A percentile compares a stretch with the other conserved stretches of the same genome.
Conservation (phyloP, 35 echinoderm and acorn worm genomes). For the Apostichopus japonicus region DNA sequence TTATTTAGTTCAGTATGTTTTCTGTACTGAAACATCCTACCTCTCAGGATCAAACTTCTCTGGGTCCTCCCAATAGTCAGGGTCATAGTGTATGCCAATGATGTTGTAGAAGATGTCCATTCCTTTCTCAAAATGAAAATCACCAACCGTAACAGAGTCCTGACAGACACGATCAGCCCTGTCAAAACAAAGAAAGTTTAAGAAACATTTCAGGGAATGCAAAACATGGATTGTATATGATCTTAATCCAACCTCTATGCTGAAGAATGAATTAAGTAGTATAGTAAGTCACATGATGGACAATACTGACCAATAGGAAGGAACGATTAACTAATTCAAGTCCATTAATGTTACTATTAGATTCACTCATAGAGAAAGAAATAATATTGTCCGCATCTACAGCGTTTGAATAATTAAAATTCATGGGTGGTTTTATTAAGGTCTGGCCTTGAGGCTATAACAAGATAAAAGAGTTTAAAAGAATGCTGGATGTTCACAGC, state of each 20-base stretch:
- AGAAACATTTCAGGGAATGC: not conserved
- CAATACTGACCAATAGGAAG: no score
- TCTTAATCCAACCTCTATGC: not conserved
- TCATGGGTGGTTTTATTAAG: no score
- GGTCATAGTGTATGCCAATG: slow-evolving; percentile 61
- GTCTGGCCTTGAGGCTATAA: no score
- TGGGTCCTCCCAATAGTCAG: slow-evolving; percentile 68
- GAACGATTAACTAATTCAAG: no score
- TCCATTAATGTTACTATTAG: no score
- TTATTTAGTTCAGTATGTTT: no score
- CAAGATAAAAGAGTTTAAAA: no score
- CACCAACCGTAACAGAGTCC: slow-evolving; percentile 41
- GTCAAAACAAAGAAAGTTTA: not conserved
- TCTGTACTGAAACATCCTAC: not conserved
- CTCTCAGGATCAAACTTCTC: slow-evolving; percentile 85
- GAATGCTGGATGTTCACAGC: no score
- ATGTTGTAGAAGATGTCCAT: slow-evolving; percentile 42
- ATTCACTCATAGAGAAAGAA: no score
- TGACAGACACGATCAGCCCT: slow-evolving; percentile 52
- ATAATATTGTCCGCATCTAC: no score
- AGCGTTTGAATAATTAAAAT: no score
- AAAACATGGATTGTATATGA: not conserved
- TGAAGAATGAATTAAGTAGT: not conserved
- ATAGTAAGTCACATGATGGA: not conserved
- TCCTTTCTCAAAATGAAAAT: slow-evolving; percentile 54